Base-by-base conservation (phyloP, 2,797 vertebrate species). In the Pelobates cultripes region DNA sequence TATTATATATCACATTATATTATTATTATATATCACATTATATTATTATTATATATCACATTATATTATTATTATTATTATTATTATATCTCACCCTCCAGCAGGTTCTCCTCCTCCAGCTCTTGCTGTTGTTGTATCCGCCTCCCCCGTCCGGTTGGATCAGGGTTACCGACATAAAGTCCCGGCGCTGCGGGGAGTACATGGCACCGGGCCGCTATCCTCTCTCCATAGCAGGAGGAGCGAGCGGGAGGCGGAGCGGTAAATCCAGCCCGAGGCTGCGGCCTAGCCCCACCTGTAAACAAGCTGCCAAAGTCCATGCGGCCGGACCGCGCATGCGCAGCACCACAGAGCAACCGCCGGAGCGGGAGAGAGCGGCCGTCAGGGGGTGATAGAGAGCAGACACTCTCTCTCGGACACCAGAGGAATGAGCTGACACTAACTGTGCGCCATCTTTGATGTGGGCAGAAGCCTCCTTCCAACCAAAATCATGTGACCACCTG, bases 21-120 rank as follows among this genome's bases (percentile, higher is more conserved):
- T 28, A 28, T 28, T 28, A 28, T 28, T 28, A 28, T 28, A n/a
- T n/a, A n/a, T n/a, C n/a, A n/a, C n/a, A n/a, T n/a, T n/a, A n/a
- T 28, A 28, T 28, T 28, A 28, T 28, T 28, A 28, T 28, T 28
- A 28, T 28, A 28, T 28, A 28, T 28, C 2, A 28, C 28, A 28
- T 28, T 28, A 28, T 28, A 28, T 28, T 28, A 28, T 28, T 28
- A 28, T 28, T 28, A 28, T 28, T 28, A 28, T 28, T 28, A 28
- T 28, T 28, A 28, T 28, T 28, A 28, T 28, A 28, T 28, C 68
- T 95, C 87, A 96, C 97, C 95, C 97, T 90, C 96, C 94, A 97
- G 85, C 93, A 98, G 42, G 96, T 96, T 88, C 94, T 95, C 78
- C 95, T 92, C 87, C 96, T 92, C 96, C 91, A 92, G 88, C 93